Percentiles rank a stretch among this genome's conserved stretches.
phyloP scores from a whole-genome alignment of 1,140 invertebrate genomes.

The Drosophila leontia region DNA sequence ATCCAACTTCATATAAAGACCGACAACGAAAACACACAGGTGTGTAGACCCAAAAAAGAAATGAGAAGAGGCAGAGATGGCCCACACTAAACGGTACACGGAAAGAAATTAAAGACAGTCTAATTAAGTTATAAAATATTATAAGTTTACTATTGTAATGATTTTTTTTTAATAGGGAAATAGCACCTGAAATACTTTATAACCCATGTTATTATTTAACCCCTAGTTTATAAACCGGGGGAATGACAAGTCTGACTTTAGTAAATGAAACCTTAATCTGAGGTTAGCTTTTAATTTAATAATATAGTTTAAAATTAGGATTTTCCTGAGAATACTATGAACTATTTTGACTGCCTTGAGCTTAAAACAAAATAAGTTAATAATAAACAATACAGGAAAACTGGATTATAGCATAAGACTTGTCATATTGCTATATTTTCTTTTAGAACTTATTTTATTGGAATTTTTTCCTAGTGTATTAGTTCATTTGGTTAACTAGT shows the following conservation, averaged over 20 bases:
- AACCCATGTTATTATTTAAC: too few relatives aligned
- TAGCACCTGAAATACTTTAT: too few relatives aligned
- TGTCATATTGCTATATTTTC: background rate
- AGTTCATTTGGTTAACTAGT: conserved; percentile 55
- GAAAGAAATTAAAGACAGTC: conserved; percentile 1
- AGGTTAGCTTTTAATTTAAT: too few relatives aligned
- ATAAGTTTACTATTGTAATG: background rate
- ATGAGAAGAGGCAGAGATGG: conserved; percentile 37
- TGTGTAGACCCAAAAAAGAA: conserved; percentile 54
- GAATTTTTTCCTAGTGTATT: conserved; percentile 25
- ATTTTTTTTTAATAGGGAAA: background rate
- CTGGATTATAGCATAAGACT: too few relatives aligned
- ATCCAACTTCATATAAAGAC: conserved; percentile 36
- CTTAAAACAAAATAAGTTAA: too few relatives aligned
- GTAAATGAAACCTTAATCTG: too few relatives aligned
- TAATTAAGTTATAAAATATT: background rate
- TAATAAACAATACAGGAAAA: too few relatives aligned
- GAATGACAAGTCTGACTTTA: too few relatives aligned
- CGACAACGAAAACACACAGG: conserved; percentile 71
- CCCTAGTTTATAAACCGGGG: too few relatives aligned
- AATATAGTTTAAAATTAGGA: too few relatives aligned
- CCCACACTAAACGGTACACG: conserved; percentile 32
- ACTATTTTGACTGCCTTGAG: too few relatives aligned
- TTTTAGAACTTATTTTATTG: background rate
- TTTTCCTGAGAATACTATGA: background rate